These are phyloP conservation scores for Slavum lentiscoides DNA, from an alignment of 2,888 invertebrate genomes.

Conservation along the genomic window DNA sequence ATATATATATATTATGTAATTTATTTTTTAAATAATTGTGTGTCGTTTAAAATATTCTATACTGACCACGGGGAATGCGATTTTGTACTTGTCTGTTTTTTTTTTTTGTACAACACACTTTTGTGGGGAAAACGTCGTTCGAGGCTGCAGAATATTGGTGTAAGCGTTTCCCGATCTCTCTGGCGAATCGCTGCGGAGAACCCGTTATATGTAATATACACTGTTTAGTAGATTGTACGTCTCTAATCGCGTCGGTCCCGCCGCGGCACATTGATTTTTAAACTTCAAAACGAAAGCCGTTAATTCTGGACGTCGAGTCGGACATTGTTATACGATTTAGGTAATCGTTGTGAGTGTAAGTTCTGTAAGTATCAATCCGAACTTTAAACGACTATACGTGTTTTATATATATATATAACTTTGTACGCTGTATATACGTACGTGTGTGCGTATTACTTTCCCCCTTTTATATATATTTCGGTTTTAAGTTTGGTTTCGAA, in stretches of 20 bases:
- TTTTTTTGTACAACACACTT: no score
- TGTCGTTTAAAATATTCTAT: no score
- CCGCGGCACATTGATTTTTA: slow-evolving; percentile 26
- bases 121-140: no score
- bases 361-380: slow-evolving; percentile 46
- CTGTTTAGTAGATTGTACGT: no score
- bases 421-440: neutral
- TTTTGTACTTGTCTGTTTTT: no score
- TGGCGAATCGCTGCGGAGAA: neutral
- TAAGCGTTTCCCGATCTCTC: no score
- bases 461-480: slow-evolving; percentile 4
- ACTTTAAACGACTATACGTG: slow-evolving; percentile 30
- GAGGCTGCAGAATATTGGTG: no score
- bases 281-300: slow-evolving; percentile 11
- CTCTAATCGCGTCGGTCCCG: neutral
- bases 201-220: neutral
- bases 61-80: no score
- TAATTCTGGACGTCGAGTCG: slow-evolving; percentile 27
- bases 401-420: slow-evolving; percentile 24
- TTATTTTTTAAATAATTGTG: no score
- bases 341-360: slow-evolving; percentile 34
- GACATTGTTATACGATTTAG: slow-evolving; percentile 39
- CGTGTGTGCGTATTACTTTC: slow-evolving; percentile 16
- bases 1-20: no score
- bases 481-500: slow-evolving; percentile 29